phyloP scores from a whole-genome alignment of 2,797 vertebrate genomes.

The Enteromius mattozi region DNA sequence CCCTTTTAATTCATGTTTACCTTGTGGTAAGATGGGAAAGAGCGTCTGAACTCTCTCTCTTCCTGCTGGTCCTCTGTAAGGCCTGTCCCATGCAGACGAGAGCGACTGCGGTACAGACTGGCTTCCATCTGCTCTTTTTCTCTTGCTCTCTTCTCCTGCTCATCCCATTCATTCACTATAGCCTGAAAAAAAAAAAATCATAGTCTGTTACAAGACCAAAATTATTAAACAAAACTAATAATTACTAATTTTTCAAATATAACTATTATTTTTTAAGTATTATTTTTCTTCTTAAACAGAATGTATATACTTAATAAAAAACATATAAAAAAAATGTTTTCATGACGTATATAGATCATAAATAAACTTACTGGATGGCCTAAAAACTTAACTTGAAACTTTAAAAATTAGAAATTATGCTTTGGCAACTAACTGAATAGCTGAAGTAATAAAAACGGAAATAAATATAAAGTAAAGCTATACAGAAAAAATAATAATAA shows the following conservation, averaged over 20 bases:
- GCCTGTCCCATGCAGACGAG: conserved; percentile 78
- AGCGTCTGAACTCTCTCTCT: conserved; percentile 86
- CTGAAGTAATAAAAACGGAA: neutral
- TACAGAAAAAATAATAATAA: neutral
- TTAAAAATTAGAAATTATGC: neutral
- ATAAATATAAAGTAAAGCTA: neutral
- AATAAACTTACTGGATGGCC: neutral
- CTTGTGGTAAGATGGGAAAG: conserved; percentile 90
- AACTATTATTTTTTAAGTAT: neutral
- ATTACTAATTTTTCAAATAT: neutral
- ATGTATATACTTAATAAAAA: neutral
- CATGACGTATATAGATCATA: neutral
- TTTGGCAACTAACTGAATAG: neutral
- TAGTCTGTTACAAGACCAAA: neutral
- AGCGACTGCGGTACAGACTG: conserved; percentile 86
- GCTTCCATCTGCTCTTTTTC: conserved; percentile 83
- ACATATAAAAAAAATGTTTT: neutral
- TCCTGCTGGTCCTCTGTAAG: conserved; percentile 88
- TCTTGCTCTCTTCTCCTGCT: conserved; percentile 82
- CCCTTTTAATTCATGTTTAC: conserved; percentile 69
- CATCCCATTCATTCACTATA: conserved; percentile 95
- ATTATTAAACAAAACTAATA: neutral
- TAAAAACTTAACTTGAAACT: neutral
- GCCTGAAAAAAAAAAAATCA: conserved; percentile 74
- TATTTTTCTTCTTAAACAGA: neutral